Percentiles rank a stretch among this genome's conserved stretches.
Conservation (phyloP, 2,888 invertebrate species). For the Lucinisca nassula region DNA sequence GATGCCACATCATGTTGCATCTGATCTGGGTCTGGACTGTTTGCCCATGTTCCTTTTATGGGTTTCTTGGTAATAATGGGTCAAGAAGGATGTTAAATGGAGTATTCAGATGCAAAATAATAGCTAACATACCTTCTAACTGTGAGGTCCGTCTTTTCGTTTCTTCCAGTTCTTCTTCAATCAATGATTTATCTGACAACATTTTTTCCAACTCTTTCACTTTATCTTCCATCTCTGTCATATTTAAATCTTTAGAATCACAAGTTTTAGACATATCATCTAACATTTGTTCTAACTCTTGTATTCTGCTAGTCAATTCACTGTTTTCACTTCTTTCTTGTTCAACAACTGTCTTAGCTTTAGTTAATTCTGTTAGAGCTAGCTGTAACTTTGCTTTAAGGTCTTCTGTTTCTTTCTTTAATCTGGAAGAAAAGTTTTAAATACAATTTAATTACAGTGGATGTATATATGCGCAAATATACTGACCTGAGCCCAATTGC, state of each 20-base stretch:
- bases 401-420: conserved; percentile 78
- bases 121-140: conserved; percentile 1
- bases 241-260: conserved; percentile 65
- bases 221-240: conserved; percentile 62
- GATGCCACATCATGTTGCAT: no score
- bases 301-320: conserved; percentile 75
- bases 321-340: conserved; percentile 78
- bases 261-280: conserved; percentile 70
- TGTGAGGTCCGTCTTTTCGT: conserved; percentile 45
- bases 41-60: no score
- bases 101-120: neutral
- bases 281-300: conserved; percentile 69
- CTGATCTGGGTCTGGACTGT: no score
- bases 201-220: conserved; percentile 70
- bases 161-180: conserved; percentile 65
- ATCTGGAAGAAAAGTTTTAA: conserved; percentile 70
- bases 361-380: conserved; percentile 79
- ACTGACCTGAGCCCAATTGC: no score
- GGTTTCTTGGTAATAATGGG: no score
- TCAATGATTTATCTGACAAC: conserved; percentile 58
- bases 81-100: neutral
- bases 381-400: conserved; percentile 81
- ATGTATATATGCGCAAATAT: no score
- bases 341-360: conserved; percentile 76
- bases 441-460: no score